Evolutionary conservation across 1,140 invertebrate species (phyloP), one percentile per base, ranked within the genome.

Genomic region (Drosophila bipectinata): DNA sequence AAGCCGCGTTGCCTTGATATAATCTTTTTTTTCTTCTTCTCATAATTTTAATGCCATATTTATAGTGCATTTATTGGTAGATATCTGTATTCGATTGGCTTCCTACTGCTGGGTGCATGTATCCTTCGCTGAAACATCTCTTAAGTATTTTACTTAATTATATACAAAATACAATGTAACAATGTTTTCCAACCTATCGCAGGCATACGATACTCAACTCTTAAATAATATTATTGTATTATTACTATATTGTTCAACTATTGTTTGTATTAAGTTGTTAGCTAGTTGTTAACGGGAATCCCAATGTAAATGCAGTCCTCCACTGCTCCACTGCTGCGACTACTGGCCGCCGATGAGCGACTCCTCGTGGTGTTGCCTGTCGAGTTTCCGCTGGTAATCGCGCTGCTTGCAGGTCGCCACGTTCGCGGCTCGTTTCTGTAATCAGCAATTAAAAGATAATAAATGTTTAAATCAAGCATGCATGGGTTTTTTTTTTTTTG

Each of bases 301-400:
- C 68, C 56, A 73, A 73, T 73, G 69, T 73, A 73, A 73, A 24
- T 34, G 32, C 39, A 34, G 48, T n/a, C 39, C 18, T 44, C 41
- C 41, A 24, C 12, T 30, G 26, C 6, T 52, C 44, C 69, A 67
- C 18, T 72, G 60, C 57, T 21, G 52, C 21, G 21, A 21, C 64
- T 69, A 69, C 28, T 66, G 73, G 45, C 76, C 79, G 12, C 72
- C 90, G 39, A 91, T 91, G 48, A 91, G 77, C 32, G 90, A 83
- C 72, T 91, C 90, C 57, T 91, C 90, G 30, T 91, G 90, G 52
- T 91, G 83, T 71, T 87, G 90, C 55, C 77, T 90, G 32, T 91
- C 88, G 15, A 91, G 48, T 63, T 83, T 91, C 6, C 85, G 81
- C 54, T 90, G 84, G 57, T 81, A 73, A 49, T 91, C 90, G 47